A percentile compares a stretch with the other conserved stretches of the same genome.
phyloP scores from a whole-genome alignment of 2,113 vertebrate genomes.

The Stigmatopora nigra region DNA sequence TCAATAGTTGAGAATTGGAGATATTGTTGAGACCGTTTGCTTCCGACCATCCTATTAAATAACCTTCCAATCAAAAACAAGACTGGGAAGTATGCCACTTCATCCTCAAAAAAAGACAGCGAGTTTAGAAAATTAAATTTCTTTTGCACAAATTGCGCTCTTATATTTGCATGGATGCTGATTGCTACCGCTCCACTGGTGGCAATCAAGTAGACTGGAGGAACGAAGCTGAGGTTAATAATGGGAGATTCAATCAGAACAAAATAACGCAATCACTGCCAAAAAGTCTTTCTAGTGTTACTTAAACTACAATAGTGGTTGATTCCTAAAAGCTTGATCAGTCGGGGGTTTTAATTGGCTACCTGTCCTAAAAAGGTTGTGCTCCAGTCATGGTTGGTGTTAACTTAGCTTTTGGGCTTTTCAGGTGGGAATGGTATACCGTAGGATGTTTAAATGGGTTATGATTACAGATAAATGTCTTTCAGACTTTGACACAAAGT shows the following conservation, averaged over 20 bases:
- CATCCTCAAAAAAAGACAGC: constrained; percentile 2
- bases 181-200: constrained; percentile 35
- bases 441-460: background rate
- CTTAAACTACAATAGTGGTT: constrained; percentile 1
- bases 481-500: background rate
- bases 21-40: constrained; percentile 54
- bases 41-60: constrained; percentile 55
- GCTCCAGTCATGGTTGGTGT: background rate
- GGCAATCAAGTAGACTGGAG: constrained; percentile 50
- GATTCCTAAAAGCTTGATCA: constrained; percentile 1
- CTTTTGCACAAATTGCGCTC: constrained; percentile 13
- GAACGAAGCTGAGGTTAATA: constrained; percentile 21
- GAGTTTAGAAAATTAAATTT: background rate
- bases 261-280: constrained; percentile 50
- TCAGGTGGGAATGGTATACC: background rate
- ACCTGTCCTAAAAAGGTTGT: background rate
- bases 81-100: constrained; percentile 2
- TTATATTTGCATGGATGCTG: constrained; percentile 38
- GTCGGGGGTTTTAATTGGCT: background rate
- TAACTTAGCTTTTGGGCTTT: background rate
- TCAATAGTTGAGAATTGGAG: constrained; percentile 72
- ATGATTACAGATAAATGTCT: background rate
- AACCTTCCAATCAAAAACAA: constrained; percentile 60
- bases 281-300: constrained; percentile 12
- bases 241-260: constrained; percentile 47